Evolutionary conservation across 2,888 invertebrate species (phyloP).

Genomic region (Cyclophora punctaria): DNA sequence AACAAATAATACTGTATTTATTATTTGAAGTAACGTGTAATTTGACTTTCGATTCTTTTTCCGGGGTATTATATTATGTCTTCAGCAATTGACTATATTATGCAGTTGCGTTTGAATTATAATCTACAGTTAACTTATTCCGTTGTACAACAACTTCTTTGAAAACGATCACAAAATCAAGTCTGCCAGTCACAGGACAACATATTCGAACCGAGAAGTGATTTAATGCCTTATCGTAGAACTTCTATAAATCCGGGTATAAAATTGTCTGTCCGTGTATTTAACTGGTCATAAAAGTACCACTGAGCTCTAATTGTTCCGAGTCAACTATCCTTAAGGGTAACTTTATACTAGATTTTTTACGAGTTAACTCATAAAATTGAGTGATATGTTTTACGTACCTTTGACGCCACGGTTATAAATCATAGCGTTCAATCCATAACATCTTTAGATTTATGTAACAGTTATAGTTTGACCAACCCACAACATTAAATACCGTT

Average conservation of each 20-base stretch:
- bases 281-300: constrained; percentile 59
- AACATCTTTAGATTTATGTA: background rate
- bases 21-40: too few relatives aligned
- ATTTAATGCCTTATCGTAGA: constrained; percentile 20
- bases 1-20: too few relatives aligned
- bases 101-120: too few relatives aligned
- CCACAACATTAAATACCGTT: constrained; percentile 12
- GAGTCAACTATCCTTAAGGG: constrained; percentile 31
- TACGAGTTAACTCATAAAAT: constrained; percentile 49
- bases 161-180: too few relatives aligned
- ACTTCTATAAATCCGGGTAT: constrained; percentile 50
- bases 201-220: constrained; percentile 15
- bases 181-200: too few relatives aligned
- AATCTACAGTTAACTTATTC: too few relatives aligned
- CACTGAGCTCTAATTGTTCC: constrained; percentile 58
- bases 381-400: constrained; percentile 12
- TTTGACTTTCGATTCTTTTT: too few relatives aligned
- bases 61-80: too few relatives aligned
- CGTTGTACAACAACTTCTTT: too few relatives aligned
- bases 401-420: too few relatives aligned
- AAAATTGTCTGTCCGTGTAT: constrained; percentile 43
- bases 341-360: constrained; percentile 39
- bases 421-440: too few relatives aligned
- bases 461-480: constrained; percentile 19
- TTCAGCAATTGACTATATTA: too few relatives aligned